These are phyloP conservation scores for Coregonus ussuriensis DNA, from an alignment of 2,797 vertebrate species.

Conservation along the genomic window DNA sequence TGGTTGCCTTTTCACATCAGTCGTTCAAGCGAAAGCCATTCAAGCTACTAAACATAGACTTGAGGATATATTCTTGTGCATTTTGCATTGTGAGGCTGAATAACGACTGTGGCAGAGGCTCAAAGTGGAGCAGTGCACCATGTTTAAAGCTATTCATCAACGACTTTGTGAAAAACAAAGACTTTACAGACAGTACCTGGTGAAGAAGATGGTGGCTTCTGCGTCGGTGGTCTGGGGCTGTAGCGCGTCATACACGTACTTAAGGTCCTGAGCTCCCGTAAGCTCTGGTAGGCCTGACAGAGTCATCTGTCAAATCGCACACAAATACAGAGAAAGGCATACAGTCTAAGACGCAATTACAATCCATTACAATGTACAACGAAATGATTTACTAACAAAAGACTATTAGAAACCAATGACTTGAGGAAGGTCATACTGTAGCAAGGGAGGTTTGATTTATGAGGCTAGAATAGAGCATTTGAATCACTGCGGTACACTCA, in stretches of 20 bases:
- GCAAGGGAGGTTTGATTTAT: no score
- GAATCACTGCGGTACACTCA: neutral
- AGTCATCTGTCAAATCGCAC: slow-evolving; percentile 81
- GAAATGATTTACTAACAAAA: neutral
- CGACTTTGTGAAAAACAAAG: no score
- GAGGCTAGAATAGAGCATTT: neutral
- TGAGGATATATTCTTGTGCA: no score
- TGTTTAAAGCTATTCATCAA: no score
- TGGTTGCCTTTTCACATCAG: no score
- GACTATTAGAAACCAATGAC: neutral
- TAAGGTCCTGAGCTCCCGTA: slow-evolving; percentile 88
- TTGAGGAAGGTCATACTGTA: neutral
- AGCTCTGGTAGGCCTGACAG: slow-evolving; percentile 94
- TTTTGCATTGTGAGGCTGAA: no score
- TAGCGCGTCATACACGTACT: slow-evolving; percentile 94
- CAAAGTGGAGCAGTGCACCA: no score
- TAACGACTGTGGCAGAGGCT: no score
- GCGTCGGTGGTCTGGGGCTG: slow-evolving; percentile 94
- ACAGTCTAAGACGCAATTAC: slow-evolving; percentile 12
- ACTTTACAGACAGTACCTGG: slow-evolving; percentile 76
- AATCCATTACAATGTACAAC: neutral
- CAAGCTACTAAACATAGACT: no score
- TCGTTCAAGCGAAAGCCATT: no score
- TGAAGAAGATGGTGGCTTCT: slow-evolving; percentile 97
- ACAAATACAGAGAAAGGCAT: no score